Evolutionary conservation across 2,113 vertebrate genomes (phyloP), one percentile per base, ranked within the genome.

Genomic region (Oplegnathus fasciatus): DNA sequence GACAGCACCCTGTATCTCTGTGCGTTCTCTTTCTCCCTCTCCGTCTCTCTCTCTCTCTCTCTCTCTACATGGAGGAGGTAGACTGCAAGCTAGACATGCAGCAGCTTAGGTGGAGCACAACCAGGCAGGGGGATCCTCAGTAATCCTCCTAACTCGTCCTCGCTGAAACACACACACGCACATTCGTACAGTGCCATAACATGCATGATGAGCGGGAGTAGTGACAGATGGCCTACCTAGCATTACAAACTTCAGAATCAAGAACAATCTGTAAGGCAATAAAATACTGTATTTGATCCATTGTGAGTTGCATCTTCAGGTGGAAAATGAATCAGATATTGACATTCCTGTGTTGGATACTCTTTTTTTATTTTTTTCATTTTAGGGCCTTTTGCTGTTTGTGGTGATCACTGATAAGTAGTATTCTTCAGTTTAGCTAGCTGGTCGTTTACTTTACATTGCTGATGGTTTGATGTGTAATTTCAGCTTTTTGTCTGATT

Each of bases 31-130:
- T 20, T 40, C 34, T 26, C 9, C 6, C 26, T 17, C 30, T 60
- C 40, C 1, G 24, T 22, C 9, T 46, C 20, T 5, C 44, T 67
- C 42, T 42, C 32, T 14, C 67, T n/a, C 37, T 8, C 54, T 60
- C 62, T 50, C n/a, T 40, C 28, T 52, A 46, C 28, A 13, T 17
- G 57, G 66, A 89, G 69, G 87, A 46, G 64, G 48, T 17, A 74
- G 75, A 84, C 83, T 90, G 79, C 64, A 81, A 67, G 70, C 77
- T 85, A 71, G 75, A 88, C 87, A 73, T 72, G 67, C 60, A 76
- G 81, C 61, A 75, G 84, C 75, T 92, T 87, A 84, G 76, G 66
- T 78, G 54, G 73, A 81, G 80, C 62, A 69, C 70, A 72, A 52
- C 64, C 57, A 68, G 65, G 67, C 67, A 15, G 46, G 60, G n/a